Evolutionary conservation across 2,888 invertebrate genomes (phyloP).

Genomic region (Epiblema foenella): DNA sequence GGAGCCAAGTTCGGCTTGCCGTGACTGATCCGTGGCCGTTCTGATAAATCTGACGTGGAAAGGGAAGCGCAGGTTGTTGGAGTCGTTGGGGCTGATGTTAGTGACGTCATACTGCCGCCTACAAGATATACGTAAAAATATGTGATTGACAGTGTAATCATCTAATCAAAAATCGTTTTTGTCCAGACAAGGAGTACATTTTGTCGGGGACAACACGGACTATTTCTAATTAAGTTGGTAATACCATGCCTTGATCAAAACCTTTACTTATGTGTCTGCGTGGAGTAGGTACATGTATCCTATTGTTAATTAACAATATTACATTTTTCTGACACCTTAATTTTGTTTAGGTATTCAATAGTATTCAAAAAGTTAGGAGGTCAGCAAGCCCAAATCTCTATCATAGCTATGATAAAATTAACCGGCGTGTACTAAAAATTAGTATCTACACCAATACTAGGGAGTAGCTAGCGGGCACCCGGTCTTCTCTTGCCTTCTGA

Average conservation of each 20-base stretch:
- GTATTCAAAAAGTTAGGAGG: too few relatives aligned
- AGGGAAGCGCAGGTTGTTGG: slow-evolving; percentile 69
- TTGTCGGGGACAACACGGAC: too few relatives aligned
- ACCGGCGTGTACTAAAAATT: too few relatives aligned
- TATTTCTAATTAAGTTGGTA: background rate
- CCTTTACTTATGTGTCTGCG: background rate
- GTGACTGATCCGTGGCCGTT: slow-evolving; percentile 84
- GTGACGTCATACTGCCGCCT: slow-evolving; percentile 80
- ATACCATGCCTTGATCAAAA: background rate
- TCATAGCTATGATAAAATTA: too few relatives aligned
- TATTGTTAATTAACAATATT: too few relatives aligned
- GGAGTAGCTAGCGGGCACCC: too few relatives aligned
- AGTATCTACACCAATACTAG: too few relatives aligned
- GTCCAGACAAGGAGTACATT: background rate
- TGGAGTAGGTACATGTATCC: background rate
- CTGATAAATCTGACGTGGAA: slow-evolving; percentile 77
- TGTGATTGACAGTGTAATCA: background rate
- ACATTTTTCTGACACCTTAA: too few relatives aligned
- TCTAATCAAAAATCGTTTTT: background rate
- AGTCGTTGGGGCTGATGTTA: slow-evolving; percentile 66
- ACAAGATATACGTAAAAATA: slow-evolving; percentile 43
- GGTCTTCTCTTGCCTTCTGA: too few relatives aligned
- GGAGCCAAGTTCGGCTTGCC: slow-evolving; percentile 94
- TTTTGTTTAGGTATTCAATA: too few relatives aligned
- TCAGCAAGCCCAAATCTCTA: too few relatives aligned